phyloP scores from a whole-genome alignment of 2,113 vertebrate genomes.

The Chrysochloris asiatica region DNA sequence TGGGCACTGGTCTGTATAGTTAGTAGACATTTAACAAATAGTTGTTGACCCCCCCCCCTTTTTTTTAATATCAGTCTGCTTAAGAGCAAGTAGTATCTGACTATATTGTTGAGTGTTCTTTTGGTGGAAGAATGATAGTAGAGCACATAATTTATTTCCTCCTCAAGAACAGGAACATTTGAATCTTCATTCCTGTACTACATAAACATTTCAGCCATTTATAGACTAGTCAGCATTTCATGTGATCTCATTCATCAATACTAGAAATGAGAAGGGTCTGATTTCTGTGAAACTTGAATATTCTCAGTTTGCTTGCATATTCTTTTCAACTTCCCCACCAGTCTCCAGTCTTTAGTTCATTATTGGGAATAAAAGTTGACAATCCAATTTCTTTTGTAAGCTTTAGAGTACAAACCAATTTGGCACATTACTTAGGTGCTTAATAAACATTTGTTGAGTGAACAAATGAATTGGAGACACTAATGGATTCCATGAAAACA shows the following conservation, averaged over 20 bases:
- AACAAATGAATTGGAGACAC: background rate
- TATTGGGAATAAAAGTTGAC: background rate
- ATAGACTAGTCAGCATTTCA: slow-evolving; percentile 32
- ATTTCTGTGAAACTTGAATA: background rate
- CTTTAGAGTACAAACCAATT: slow-evolving; percentile 10
- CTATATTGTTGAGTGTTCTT: slow-evolving; percentile 1
- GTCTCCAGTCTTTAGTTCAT: background rate
- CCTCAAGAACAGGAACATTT: background rate
- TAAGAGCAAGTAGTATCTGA: background rate
- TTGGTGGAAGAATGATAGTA: slow-evolving; percentile 28
- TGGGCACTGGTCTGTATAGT: background rate
- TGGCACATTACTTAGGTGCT: slow-evolving; percentile 3
- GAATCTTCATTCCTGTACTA: background rate
- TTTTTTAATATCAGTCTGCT: background rate
- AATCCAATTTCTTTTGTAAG: slow-evolving; percentile 6
- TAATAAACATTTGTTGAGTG: slow-evolving; percentile 35
- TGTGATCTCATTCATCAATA: background rate
- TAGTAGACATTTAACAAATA: slow-evolving; percentile 13
- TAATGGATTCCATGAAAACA: background rate
- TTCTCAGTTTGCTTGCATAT: background rate
- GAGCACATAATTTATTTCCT: background rate
- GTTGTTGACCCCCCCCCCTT: background rate
- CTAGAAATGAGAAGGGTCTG: background rate
- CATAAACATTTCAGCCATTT: slow-evolving; percentile 28
- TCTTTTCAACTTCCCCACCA: background rate